phyloP scores from a whole-genome alignment of 2,113 vertebrate species.

The Ancistrus triradiatus region DNA sequence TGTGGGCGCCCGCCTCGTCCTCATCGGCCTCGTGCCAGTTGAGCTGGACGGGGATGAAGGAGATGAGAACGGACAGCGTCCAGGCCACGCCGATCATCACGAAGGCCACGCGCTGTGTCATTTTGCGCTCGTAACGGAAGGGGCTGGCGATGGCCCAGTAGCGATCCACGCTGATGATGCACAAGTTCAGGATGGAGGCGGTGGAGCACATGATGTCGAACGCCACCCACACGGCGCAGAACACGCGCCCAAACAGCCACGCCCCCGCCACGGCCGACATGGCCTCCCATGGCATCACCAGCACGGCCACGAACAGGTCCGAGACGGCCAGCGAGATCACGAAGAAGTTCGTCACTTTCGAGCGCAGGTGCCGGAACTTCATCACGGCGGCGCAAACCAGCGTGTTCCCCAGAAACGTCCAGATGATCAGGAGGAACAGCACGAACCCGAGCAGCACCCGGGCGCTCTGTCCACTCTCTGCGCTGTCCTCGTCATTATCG shows the following conservation, averaged over 20 bases:
- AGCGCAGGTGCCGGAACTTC: slow-evolving; percentile 67
- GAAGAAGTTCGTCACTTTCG: slow-evolving; percentile 78
- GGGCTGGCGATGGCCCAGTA: slow-evolving; percentile 80
- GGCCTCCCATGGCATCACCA: slow-evolving; percentile 80
- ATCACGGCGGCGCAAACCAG: slow-evolving; percentile 72
- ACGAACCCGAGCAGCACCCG: slow-evolving; percentile 66
- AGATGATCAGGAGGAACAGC: slow-evolving; percentile 71
- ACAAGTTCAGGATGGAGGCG: slow-evolving; percentile 69
- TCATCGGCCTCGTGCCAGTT: slow-evolving; percentile 71
- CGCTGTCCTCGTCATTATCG: slow-evolving; percentile 32
- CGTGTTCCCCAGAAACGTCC: slow-evolving; percentile 71
- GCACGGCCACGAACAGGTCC: slow-evolving; percentile 73
- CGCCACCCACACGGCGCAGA: slow-evolving; percentile 77
- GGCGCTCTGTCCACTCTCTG: slow-evolving; percentile 36
- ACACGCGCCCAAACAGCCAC: slow-evolving; percentile 69
- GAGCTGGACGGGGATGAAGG: slow-evolving; percentile 76
- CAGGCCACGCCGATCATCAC: slow-evolving; percentile 70
- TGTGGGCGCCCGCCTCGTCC: slow-evolving; percentile 28
- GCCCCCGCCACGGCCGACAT: slow-evolving; percentile 67
- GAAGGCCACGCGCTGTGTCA: slow-evolving; percentile 72
- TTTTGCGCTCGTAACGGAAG: slow-evolving; percentile 72
- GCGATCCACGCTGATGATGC: slow-evolving; percentile 79
- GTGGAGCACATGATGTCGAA: slow-evolving; percentile 78
- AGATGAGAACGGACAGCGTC: slow-evolving; percentile 72
- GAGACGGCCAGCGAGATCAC: slow-evolving; percentile 76